Evolutionary conservation across 2,888 invertebrate species (phyloP).

Genomic region (Tricholauxania praeusta): DNA sequence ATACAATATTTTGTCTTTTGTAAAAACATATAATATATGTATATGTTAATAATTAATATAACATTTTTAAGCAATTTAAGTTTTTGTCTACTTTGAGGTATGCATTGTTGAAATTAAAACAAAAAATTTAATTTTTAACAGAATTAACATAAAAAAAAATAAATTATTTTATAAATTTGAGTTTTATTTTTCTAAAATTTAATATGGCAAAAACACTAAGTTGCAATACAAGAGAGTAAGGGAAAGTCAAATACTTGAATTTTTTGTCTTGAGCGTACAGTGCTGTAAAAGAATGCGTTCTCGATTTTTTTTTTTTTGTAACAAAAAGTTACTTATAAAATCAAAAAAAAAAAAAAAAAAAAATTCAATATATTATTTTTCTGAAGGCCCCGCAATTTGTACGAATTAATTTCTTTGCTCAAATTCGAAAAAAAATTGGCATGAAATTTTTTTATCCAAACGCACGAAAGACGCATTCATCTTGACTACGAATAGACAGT

Average conservation of each 20-base stretch:
- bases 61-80: slow-evolving; percentile 10
- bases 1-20: slow-evolving; percentile 3
- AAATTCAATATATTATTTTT: no score
- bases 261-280: no score
- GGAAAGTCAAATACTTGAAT: not conserved
- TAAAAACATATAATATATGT: not conserved
- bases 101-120: slow-evolving; percentile 19
- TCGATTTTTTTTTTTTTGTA: no score
- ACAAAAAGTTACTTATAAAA: no score
- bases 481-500: no score
- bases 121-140: slow-evolving; percentile 47
- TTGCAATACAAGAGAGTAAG: not conserved
- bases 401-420: no score
- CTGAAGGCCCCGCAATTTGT: no score
- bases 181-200: slow-evolving; percentile 27
- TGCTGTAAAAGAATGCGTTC: no score
- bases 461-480: no score
- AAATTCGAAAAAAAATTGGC: no score
- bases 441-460: no score
- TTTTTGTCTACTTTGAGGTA: slow-evolving; percentile 30
- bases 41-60: not conserved
- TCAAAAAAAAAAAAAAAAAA: no score
- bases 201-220: slow-evolving; percentile 46
- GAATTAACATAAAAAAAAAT: slow-evolving; percentile 37
- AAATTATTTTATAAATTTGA: slow-evolving; percentile 34